A percentile compares a stretch with the other conserved stretches of the same genome.
phyloP scores from a whole-genome alignment of 2,113 vertebrate genomes.

The Lamprologus sp. region DNA sequence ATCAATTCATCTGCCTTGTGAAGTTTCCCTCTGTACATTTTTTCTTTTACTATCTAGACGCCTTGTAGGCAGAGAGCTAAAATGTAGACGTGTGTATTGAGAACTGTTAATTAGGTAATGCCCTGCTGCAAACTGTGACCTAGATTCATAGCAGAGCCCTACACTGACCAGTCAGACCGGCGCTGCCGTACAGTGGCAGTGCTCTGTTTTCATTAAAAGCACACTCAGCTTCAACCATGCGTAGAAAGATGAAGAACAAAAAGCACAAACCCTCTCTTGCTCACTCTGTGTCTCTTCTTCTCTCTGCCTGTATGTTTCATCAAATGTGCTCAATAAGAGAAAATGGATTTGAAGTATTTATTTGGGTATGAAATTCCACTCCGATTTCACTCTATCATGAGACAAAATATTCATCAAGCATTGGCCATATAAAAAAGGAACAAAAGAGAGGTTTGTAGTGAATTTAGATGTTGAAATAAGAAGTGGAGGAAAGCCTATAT shows the following conservation, averaged over 20 bases:
- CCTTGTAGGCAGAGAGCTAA: background rate
- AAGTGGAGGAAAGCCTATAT: background rate
- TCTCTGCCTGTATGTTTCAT: background rate
- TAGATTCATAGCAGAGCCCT: conserved; percentile 44
- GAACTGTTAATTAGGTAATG: conserved; percentile 36
- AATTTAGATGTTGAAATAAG: background rate
- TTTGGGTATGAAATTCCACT: background rate
- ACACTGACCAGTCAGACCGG: conserved; percentile 29
- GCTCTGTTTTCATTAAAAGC: conserved; percentile 21
- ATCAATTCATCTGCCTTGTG: background rate
- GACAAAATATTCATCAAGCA: background rate
- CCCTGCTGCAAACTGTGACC: conserved; percentile 57
- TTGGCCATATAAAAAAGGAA: background rate
- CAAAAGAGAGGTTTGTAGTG: background rate
- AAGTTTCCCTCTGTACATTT: background rate
- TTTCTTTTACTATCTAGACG: background rate
- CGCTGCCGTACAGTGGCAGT: background rate
- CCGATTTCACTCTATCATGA: background rate
- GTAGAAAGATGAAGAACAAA: background rate
- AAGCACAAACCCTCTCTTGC: background rate
- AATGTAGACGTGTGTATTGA: background rate
- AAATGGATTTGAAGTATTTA: background rate
- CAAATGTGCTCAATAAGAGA: background rate
- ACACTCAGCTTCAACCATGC: conserved; percentile 5
- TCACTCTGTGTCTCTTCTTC: background rate